Evolutionary conservation across 2,797 vertebrate genomes (phyloP).

Genomic region (Tauraco hartlaubi): DNA sequence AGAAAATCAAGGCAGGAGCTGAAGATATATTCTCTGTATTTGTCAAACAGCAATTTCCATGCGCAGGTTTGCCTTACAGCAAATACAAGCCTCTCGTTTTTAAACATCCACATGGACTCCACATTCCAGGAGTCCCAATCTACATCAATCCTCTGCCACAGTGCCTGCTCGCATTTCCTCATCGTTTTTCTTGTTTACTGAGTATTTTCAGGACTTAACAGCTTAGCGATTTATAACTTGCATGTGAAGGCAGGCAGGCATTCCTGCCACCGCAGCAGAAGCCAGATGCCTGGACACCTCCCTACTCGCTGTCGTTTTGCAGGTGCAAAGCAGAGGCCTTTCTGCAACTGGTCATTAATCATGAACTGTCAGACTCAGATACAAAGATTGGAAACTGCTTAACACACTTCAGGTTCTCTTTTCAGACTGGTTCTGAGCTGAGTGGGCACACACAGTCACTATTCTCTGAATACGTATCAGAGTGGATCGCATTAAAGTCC

Average conservation of each 20-base stretch:
- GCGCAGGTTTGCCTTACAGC: conserved; percentile 29
- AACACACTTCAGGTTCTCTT: neutral
- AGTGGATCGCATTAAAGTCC: neutral
- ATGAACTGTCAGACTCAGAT: neutral
- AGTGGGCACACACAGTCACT: neutral
- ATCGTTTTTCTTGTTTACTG: neutral
- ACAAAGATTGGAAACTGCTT: conserved; percentile 8
- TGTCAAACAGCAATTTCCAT: conserved; percentile 24
- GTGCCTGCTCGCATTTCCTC: neutral
- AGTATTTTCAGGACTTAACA: neutral
- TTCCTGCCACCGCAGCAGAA: neutral
- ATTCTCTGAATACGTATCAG: neutral
- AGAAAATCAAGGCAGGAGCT: neutral
- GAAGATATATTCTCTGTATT: neutral
- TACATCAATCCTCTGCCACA: neutral
- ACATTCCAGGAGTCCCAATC: neutral
- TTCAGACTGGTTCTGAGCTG: neutral
- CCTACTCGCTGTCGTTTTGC: neutral
- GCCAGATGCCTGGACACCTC: neutral
- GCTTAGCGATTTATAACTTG: neutral
- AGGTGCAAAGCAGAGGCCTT: neutral
- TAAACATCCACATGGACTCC: neutral
- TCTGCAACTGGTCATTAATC: neutral
- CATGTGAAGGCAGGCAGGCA: neutral
- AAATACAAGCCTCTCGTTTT: conserved; percentile 13